These are phyloP conservation scores for Prorops nasuta DNA, from an alignment of 1,140 invertebrate species.

Conservation along the genomic window DNA sequence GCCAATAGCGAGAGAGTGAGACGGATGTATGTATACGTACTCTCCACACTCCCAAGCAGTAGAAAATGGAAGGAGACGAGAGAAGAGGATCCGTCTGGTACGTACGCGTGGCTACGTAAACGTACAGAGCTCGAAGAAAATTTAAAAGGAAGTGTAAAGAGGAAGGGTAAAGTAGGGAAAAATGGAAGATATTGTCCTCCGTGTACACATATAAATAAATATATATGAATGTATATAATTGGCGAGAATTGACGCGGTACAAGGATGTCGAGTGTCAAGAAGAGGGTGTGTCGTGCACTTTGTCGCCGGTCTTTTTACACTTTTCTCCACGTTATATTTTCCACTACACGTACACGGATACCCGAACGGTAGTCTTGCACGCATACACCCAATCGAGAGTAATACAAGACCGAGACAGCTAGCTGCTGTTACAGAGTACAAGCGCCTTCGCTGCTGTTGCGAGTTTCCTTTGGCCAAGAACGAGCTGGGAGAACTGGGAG, in stretches of 20 bases:
- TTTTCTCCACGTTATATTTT: slow-evolving; percentile 6
- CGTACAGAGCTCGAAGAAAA: too few relatives aligned
- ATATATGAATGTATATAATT: slow-evolving; percentile 1
- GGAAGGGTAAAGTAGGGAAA: too few relatives aligned
- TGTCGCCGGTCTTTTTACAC: slow-evolving; percentile 13
- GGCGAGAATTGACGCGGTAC: slow-evolving; percentile 28
- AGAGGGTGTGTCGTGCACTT: slow-evolving; percentile 45
- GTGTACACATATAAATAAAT: slow-evolving; percentile 5
- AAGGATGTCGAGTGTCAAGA: slow-evolving; percentile 42
- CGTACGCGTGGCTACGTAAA: too few relatives aligned
- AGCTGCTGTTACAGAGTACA: neutral
- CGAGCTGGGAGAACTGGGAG: slow-evolving; percentile 11
- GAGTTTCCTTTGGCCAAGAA: too few relatives aligned
- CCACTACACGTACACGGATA: too few relatives aligned
- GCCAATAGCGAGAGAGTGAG: too few relatives aligned
- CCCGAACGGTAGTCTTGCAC: too few relatives aligned
- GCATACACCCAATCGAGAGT: slow-evolving; percentile 17
- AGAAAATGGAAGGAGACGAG: slow-evolving; percentile 10
- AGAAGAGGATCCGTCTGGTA: slow-evolving; percentile 12
- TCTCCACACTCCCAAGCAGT: too few relatives aligned
- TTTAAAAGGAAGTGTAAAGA: too few relatives aligned
- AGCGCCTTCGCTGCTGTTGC: neutral
- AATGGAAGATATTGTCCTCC: too few relatives aligned
- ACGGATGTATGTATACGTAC: too few relatives aligned
- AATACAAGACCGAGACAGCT: slow-evolving; percentile 2